These are phyloP conservation scores for Fragariocoptes setiger DNA, from an alignment of 1,140 invertebrate genomes.

Conservation along the genomic window DNA sequence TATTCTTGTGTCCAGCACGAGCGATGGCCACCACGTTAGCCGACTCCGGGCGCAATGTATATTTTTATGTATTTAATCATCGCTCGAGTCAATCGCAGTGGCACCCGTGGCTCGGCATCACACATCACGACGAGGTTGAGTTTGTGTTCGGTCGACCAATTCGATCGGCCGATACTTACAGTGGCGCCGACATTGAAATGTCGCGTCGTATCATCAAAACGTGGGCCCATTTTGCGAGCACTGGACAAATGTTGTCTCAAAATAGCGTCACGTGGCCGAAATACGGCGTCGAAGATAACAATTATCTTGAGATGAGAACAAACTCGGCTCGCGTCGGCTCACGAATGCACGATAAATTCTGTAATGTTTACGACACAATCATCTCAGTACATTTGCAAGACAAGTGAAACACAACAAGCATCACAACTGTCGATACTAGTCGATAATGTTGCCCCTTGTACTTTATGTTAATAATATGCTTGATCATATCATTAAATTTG, in stretches of 20 bases:
- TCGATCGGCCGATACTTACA: slow-evolving; percentile 2
- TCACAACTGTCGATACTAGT: too few species aligned
- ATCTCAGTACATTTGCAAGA: neutral
- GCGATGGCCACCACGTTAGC: slow-evolving; percentile 3
- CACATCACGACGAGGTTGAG: slow-evolving; percentile 10
- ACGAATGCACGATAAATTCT: neutral
- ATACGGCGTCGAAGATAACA: neutral
- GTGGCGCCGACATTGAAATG: slow-evolving; percentile 1
- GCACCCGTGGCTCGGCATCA: slow-evolving; percentile 8
- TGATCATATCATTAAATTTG: too few species aligned
- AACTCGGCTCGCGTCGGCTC: neutral
- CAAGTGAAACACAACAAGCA: too few species aligned
- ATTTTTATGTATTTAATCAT: slow-evolving; percentile 10
- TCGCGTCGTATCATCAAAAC: slow-evolving; percentile 6
- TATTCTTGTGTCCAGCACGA: slow-evolving; percentile 7
- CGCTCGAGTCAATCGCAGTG: slow-evolving; percentile 1
- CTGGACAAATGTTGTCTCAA: slow-evolving; percentile 2
- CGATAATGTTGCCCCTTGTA: too few species aligned
- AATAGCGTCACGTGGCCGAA: neutral
- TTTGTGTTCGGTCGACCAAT: slow-evolving; percentile 10
- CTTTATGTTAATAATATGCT: too few species aligned
- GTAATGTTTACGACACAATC: neutral
- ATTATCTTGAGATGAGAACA: neutral
- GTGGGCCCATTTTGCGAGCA: slow-evolving; percentile 9
- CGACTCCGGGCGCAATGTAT: slow-evolving; percentile 2